phyloP scores from a whole-genome alignment of 2,797 vertebrate genomes.

The Momotus momota region DNA sequence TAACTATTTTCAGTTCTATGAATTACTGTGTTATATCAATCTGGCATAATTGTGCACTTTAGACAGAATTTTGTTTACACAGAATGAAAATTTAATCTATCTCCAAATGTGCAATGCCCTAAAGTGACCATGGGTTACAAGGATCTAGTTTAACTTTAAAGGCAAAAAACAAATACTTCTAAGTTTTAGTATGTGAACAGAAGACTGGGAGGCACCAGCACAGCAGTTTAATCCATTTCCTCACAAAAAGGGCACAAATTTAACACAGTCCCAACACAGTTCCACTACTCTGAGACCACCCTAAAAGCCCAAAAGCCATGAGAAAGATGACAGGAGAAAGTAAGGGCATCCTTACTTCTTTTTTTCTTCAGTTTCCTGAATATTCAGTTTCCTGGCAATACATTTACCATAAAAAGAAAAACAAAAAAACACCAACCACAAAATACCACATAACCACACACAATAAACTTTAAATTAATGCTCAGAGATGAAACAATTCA shows the following conservation, averaged over 20 bases:
- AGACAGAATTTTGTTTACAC: not conserved
- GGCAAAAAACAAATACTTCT: too few species aligned
- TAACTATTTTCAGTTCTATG: not conserved
- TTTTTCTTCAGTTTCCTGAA: not conserved
- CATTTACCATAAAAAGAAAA: not conserved
- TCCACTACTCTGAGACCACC: not conserved
- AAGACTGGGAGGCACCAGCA: not conserved
- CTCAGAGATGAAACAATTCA: not conserved
- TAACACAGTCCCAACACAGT: not conserved
- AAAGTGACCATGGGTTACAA: not conserved
- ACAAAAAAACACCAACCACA: too few species aligned
- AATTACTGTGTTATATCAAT: not conserved
- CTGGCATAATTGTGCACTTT: not conserved
- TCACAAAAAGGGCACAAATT: not conserved
- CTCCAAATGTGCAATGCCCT: not conserved
- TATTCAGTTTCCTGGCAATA: not conserved
- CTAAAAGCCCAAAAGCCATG: not conserved
- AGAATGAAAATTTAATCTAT: not conserved
- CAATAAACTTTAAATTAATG: not conserved
- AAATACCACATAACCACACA: too few species aligned
- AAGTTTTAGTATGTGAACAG: not conserved
- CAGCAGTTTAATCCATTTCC: accelerated
- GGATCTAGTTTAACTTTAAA: not conserved
- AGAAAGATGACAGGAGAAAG: not conserved
- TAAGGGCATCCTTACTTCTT: not conserved